These are phyloP conservation scores for Myotis davidii DNA, from an alignment of 2,113 vertebrate genomes.

Conservation along the genomic window DNA sequence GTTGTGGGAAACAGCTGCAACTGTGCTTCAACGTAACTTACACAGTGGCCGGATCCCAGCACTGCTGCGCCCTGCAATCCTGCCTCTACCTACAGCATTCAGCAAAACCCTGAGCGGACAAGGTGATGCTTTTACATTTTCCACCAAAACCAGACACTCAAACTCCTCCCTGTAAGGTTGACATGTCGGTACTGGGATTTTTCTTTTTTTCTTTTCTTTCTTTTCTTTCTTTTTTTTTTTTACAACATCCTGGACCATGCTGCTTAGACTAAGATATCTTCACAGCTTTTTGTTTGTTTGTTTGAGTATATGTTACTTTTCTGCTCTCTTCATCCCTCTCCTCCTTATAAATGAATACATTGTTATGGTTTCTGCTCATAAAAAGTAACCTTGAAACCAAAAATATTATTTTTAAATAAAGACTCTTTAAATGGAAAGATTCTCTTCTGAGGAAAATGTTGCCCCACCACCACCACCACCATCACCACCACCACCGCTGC, in stretches of 20 bases:
- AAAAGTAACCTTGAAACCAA: not conserved
- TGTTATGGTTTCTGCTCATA: slow-evolving; percentile 1
- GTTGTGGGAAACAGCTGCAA: not conserved
- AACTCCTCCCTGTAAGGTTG: not conserved
- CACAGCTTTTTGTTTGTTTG: not conserved
- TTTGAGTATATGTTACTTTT: not conserved
- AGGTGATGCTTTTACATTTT: not conserved
- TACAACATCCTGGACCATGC: not conserved
- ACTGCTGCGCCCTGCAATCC: not conserved
- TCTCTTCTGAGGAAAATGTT: not conserved
- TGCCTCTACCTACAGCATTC: not conserved
- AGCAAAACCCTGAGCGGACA: not conserved
- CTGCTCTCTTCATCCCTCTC: not conserved
- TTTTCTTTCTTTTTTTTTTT: not conserved
- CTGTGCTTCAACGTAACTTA: not conserved
- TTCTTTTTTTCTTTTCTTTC: too few species aligned
- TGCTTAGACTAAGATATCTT: not conserved
- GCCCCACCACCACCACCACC: not conserved
- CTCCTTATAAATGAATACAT: not conserved
- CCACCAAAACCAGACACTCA: not conserved
- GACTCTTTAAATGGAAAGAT: not conserved
- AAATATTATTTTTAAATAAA: slow-evolving; percentile 36
- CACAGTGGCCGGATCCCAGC: accelerated
- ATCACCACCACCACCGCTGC: too few species aligned
- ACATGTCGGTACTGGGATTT: not conserved